Conservation (phyloP, 2,113 vertebrate genomes). For the Anolis carolinensis region DNA sequence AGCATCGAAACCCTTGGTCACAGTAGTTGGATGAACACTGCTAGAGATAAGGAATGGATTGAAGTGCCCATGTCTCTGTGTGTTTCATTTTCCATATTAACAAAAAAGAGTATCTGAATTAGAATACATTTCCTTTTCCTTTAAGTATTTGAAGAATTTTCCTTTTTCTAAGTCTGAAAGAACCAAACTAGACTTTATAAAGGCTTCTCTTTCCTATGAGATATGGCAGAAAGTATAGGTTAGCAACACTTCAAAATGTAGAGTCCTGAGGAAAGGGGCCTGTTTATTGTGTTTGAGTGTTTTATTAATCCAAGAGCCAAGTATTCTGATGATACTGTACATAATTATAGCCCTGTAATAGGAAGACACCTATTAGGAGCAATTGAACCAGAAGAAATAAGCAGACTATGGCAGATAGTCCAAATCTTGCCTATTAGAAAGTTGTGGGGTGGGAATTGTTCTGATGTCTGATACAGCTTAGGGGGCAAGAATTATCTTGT, state of each 20-base stretch:
- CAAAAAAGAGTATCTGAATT: neutral
- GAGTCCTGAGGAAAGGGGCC: neutral
- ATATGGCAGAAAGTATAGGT: neutral
- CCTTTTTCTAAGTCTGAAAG: neutral
- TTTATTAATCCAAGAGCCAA: neutral
- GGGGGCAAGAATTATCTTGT: no score
- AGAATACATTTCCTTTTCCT: neutral
- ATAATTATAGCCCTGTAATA: neutral
- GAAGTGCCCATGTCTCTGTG: neutral
- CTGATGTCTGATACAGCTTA: no score
- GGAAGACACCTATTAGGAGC: neutral
- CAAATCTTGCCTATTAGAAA: no score
- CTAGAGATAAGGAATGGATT: neutral
- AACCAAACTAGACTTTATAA: neutral
- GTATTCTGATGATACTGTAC: neutral
- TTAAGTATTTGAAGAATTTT: neutral
- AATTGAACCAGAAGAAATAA: neutral
- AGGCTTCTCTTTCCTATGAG: neutral
- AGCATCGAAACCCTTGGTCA: neutral
- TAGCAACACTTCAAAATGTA: neutral
- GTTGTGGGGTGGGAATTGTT: no score
- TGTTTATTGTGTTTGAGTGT: neutral
- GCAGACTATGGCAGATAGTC: neutral
- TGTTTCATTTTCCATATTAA: neutral
- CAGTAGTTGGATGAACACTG: neutral